A percentile compares a stretch with the other conserved stretches of the same genome.
These are phyloP conservation scores for Progne subis DNA, from an alignment of 2,113 vertebrate species.

Conservation along the genomic window DNA sequence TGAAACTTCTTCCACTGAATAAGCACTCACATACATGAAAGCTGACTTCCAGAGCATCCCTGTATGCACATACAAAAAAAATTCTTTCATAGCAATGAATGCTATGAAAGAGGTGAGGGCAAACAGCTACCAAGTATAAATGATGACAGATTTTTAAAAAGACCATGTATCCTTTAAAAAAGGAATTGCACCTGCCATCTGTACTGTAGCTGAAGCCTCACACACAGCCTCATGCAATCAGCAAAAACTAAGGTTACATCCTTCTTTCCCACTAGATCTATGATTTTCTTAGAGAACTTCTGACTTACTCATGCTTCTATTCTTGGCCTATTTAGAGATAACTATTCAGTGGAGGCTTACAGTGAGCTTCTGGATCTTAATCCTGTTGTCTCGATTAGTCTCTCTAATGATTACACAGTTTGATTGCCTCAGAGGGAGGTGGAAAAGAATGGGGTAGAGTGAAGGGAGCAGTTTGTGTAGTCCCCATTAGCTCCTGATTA, in stretches of 20 bases:
- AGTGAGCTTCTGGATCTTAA: slow-evolving; percentile 47
- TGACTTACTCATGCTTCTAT: neutral
- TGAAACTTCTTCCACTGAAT: neutral
- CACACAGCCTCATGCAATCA: neutral
- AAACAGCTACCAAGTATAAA: neutral
- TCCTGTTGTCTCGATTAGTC: slow-evolving; percentile 19
- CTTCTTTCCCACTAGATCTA: neutral
- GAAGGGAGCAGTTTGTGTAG: neutral
- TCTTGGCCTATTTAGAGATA: neutral
- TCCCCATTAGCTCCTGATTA: slow-evolving; percentile 9
- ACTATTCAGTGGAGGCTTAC: neutral
- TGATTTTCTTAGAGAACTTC: slow-evolving; percentile 25
- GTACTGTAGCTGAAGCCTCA: neutral
- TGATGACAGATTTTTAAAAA: neutral
- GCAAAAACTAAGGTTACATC: neutral
- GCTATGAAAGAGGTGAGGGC: neutral
- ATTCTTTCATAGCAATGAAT: neutral
- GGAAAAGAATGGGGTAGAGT: neutral
- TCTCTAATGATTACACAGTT: slow-evolving; percentile 48
- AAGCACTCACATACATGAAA: neutral
- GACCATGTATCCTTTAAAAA: neutral
- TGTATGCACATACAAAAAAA: neutral
- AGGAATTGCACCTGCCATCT: neutral
- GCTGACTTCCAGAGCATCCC: neutral
- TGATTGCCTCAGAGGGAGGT: slow-evolving; percentile 61